Evolutionary conservation across 2,888 invertebrate genomes (phyloP), one percentile per base, ranked within the genome.

Genomic region (Creontiades dilutus): DNA sequence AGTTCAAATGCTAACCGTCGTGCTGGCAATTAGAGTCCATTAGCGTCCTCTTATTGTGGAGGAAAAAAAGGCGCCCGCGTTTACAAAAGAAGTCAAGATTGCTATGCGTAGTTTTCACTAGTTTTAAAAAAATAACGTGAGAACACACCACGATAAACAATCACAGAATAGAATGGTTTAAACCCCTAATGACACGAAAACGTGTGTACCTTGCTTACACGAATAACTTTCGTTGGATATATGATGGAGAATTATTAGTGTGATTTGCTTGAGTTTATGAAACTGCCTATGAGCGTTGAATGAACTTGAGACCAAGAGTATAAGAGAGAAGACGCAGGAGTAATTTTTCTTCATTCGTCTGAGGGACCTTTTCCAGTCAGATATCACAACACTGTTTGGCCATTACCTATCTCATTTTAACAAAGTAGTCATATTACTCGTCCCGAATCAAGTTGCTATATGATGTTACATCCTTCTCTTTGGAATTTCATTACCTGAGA

Each of bases 41-140:
- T 80, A 80, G 78, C 78, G 78, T 80, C 19, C 78, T 80, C 78
- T 76, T 37, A 80, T 80, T 80, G 78, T 80, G 78, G 12, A 37
- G n/a, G 37, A 75, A 37, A 47, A 68, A 68, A 68, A 68, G 46
- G 47, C 78, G 78, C 19, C 37, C 7, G 14, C 7, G 14, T 46
- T 80, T 16, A n/a, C 27, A 27, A 76, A 27, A 16, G 76, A 37
- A 76, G 76, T 76, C 27, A 0, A 37, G 14, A 37, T 23, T 76
- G 76, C 16, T 16, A 57, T 57, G 57, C 57, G 57, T 57, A 5
- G 57, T 57, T 57, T 57, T 57, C n/a, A 57, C 14, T 2, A 16
- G n/a, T n/a, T 16, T n/a, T 7, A 1, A 57, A 57, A 57, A 37
- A 37, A 37, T 37, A 37, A 37, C 37, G 37, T 37, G 37, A 57